These are phyloP conservation scores for Netelia inedita DNA, from an alignment of 2,888 invertebrate species.

Conservation along the genomic window DNA sequence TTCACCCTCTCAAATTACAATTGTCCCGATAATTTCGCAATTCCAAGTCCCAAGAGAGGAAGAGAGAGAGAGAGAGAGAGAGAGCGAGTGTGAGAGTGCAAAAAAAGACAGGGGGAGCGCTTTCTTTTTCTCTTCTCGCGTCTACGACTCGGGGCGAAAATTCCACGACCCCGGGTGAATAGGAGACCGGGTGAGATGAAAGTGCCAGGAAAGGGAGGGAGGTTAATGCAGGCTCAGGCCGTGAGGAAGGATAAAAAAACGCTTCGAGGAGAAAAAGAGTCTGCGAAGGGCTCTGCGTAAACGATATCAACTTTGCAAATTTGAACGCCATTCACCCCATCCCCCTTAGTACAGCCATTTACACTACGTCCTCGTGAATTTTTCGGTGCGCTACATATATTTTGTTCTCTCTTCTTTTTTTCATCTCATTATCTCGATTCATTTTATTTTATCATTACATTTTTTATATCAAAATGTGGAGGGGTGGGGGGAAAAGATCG, in stretches of 20 bases:
- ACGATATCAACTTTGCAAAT: constrained; percentile 64
- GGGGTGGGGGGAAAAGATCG: no score
- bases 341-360: background rate
- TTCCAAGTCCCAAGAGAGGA: constrained; percentile 48
- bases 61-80: background rate
- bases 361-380: constrained; percentile 44
- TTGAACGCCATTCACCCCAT: constrained; percentile 48
- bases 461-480: constrained; percentile 1
- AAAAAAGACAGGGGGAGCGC: constrained; percentile 2
- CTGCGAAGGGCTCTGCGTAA: constrained; percentile 50
- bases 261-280: constrained; percentile 48
- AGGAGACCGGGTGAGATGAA: constrained; percentile 6
- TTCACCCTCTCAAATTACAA: constrained; percentile 51
- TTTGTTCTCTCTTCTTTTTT: background rate
- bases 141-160: constrained; percentile 1
- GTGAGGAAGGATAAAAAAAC: constrained; percentile 31
- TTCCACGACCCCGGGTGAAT: constrained; percentile 34
- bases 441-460: constrained; percentile 35
- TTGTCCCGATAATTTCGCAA: constrained; percentile 59
- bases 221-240: constrained; percentile 33
- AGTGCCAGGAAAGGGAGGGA: constrained; percentile 21
- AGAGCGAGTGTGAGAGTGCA: background rate
- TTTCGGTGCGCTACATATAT: constrained; percentile 37
- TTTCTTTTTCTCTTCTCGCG: constrained; percentile 19
- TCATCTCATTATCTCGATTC: constrained; percentile 10